Percentiles rank a stretch among this genome's conserved stretches.
These are phyloP conservation scores for Gryon sp. DNA, from an alignment of 1,140 invertebrate species.

Conservation along the genomic window DNA sequence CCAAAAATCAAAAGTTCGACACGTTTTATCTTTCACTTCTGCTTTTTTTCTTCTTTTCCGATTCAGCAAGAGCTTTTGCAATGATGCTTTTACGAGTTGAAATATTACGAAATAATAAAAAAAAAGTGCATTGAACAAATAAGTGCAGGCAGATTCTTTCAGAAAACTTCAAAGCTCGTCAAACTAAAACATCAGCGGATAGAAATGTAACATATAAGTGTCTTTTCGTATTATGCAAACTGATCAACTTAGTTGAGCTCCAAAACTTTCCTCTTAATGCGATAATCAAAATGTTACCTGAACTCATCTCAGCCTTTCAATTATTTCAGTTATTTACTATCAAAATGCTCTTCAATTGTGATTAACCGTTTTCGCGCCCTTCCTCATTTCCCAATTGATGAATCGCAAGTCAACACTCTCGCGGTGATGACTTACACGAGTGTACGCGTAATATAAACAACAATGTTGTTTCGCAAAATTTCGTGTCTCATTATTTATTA, in stretches of 20 bases:
- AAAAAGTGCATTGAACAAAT: neutral
- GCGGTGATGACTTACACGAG: neutral
- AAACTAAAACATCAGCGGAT: conserved; percentile 2
- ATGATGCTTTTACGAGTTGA: neutral
- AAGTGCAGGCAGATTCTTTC: neutral
- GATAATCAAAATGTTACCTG: conserved; percentile 1
- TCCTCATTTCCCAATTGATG: no score
- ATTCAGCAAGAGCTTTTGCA: no score
- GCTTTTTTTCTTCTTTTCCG: no score
- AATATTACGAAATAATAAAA: neutral
- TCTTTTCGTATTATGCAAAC: neutral
- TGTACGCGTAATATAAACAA: neutral
- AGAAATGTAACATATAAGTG: neutral
- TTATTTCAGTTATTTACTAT: conserved; percentile 14
- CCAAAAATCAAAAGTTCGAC: no score
- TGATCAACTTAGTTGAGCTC: neutral
- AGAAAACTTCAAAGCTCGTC: conserved; percentile 1
- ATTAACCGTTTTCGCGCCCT: no score
- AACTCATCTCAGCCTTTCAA: neutral
- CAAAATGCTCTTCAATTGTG: no score
- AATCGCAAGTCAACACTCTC: neutral
- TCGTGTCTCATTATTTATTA: conserved; percentile 26
- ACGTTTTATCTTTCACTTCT: no score
- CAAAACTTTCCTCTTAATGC: conserved; percentile 1
- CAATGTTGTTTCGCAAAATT: no score